Percentiles rank a stretch among this genome's conserved stretches.
These are phyloP conservation scores for Callospermophilus lateralis DNA, from an alignment of 2,113 vertebrate genomes.

Conservation along the genomic window DNA sequence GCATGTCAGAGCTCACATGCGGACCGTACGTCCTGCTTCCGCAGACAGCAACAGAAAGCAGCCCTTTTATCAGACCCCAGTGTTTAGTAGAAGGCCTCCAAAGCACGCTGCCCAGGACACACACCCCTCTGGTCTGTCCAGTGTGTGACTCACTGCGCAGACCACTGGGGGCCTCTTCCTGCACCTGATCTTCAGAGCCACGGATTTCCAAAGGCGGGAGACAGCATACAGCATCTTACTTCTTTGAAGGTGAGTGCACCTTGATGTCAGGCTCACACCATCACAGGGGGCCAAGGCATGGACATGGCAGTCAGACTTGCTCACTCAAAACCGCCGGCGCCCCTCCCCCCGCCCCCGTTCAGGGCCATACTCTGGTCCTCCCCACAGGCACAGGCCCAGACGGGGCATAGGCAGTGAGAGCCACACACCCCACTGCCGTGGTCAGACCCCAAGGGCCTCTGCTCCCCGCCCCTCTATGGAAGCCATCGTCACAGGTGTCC, in stretches of 20 bases:
- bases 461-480: slow-evolving; percentile 2
- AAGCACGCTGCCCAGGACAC: background rate
- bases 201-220: background rate
- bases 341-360: no score
- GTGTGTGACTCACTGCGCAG: background rate
- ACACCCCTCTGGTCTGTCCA: background rate
- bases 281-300: no score
- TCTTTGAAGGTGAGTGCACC: background rate
- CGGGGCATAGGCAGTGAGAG: background rate
- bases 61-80: background rate
- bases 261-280: no score
- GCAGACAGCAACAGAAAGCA: background rate
- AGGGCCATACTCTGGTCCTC: background rate
- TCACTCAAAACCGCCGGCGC: no score
- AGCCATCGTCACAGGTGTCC: background rate
- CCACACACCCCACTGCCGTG: background rate
- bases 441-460: background rate
- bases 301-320: no score
- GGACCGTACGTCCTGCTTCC: background rate
- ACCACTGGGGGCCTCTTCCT: background rate
- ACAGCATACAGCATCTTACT: background rate
- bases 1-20: background rate
- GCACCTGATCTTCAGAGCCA: no score
- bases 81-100: background rate
- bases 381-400: background rate